Evolutionary conservation across 2,888 invertebrate species (phyloP).

Genomic region (Tiliacea aurago): DNA sequence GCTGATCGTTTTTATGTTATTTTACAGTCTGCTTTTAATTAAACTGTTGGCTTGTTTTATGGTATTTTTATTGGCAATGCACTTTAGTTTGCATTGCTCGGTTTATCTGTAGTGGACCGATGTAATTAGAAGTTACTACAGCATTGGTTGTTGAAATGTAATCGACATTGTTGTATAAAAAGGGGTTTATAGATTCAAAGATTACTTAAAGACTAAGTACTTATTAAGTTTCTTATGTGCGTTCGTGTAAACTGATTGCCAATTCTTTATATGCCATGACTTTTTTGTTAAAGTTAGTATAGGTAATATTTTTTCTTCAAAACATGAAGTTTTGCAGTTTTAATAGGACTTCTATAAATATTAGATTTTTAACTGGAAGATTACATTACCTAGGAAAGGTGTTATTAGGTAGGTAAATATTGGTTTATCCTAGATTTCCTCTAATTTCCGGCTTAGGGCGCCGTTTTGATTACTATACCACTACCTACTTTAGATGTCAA

Average conservation of each 20-base stretch:
- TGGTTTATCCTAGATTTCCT: not conserved
- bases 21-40: constrained; percentile 30
- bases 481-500: not conserved
- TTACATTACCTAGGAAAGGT: not conserved
- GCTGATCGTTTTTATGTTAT: constrained; percentile 7
- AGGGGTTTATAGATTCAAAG: not conserved
- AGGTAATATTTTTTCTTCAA: not conserved
- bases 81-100: not conserved
- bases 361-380: not conserved
- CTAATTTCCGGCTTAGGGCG: not conserved
- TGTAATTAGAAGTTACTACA: not conserved
- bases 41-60: constrained; percentile 18
- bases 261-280: not conserved
- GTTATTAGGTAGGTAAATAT: not conserved
- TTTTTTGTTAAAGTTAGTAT: not conserved
- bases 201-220: not conserved
- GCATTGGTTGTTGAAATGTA: not conserved
- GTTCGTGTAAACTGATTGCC: not conserved
- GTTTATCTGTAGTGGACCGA: not conserved
- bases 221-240: not conserved
- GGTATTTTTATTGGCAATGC: constrained; percentile 5
- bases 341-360: not conserved
- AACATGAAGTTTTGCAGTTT: not conserved
- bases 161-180: not conserved
- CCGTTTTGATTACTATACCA: not conserved